Evolutionary conservation across 1,140 invertebrate species (phyloP), one percentile per base, ranked within the genome.

Genomic region (Temnothorax nylanderi): DNA sequence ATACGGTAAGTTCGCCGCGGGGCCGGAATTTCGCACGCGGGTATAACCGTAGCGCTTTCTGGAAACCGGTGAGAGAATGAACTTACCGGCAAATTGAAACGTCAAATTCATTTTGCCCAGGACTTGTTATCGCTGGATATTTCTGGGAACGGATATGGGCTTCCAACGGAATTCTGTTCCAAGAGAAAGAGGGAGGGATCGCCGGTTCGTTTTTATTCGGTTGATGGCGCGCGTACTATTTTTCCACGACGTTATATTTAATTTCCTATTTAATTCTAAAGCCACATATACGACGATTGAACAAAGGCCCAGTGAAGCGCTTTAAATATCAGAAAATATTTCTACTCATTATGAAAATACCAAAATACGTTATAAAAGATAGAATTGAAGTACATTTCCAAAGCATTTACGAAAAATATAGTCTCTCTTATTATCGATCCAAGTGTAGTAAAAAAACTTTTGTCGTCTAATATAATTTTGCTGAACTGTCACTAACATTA

Each of bases 51-150:
- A 16, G 60, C 58, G 62, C 13, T 37, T 32, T 87, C 60, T 41
- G 81, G 60, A 56, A 32, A 80, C 85, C 76, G 37, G 77, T 56
- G 80, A 47, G 37, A 67, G 60, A 54, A 84, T 84, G 67, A 80
- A 64, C 76, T 78, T 84, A 78, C 69, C 85, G 87, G 76, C 65
- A 90, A 89, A 91, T 91, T 90, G 90, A 72, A 89, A 91, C 80
- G 90, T 88, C 86, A 92, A 92, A 91, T 91, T 91, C 90, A 90
- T 90, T 88, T 90, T 71, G 84, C 64, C 49, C 69, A 44, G 69
- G 62, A 60, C 86, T 90, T 87, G 89, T 90, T 90, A 90, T 90
- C 80, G 86, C 41, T 80, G 10, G 49, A 69, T 84, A 89, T 74
- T 84, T 72, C 71, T 21, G 72, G 26, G 32, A 87, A 89, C 56